Evolutionary conservation across 1,140 invertebrate species (phyloP), one percentile per base, ranked within the genome.

Genomic region (Diorhabda elongata): DNA sequence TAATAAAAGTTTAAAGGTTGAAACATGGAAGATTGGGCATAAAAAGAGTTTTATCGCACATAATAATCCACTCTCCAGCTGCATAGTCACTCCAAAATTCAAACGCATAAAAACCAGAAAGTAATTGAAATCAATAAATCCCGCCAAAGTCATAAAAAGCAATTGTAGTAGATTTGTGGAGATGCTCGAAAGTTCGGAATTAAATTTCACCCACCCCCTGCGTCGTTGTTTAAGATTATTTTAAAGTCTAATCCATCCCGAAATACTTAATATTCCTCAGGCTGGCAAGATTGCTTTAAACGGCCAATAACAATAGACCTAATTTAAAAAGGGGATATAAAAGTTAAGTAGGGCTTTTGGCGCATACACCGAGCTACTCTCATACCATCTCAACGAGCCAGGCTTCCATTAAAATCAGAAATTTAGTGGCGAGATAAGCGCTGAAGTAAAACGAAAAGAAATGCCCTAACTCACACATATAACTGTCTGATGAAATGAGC

Each of bases 361-460:
- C 73, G 75, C 75, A 70, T 74, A 69, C 67, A 70, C 63, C 45
- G 68, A 64, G 67, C 70, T 52, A n/a, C 47, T 61, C 69, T 71
- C 64, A 66, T 64, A 64, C 62, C 62, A 43, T 44, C 44, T 64
- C 64, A 60, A 67, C 65, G 65, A 56, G 61, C 47, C 59, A 66
- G 71, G 66, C 67, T 78, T 76, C 75, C 76, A 78, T 78, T 78
- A 78, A 78, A 78, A 78, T 78, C 77, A 72, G 75, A 76, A 78
- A 78, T 78, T 78, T 78, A 78, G 73, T 77, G 74, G 76, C 77
- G 66, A 78, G 77, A 78, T 78, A 78, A 78, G 76, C 77, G 73
- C 74, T 73, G 72, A 75, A 76, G 76, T 76, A 77, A 77, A 77
- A 74, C 76, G 77, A 78, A 78, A 76, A 78, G 77, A 78, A 78